These are phyloP conservation scores for Mobula hypostoma DNA, from an alignment of 2,113 vertebrate species.

Conservation along the genomic window DNA sequence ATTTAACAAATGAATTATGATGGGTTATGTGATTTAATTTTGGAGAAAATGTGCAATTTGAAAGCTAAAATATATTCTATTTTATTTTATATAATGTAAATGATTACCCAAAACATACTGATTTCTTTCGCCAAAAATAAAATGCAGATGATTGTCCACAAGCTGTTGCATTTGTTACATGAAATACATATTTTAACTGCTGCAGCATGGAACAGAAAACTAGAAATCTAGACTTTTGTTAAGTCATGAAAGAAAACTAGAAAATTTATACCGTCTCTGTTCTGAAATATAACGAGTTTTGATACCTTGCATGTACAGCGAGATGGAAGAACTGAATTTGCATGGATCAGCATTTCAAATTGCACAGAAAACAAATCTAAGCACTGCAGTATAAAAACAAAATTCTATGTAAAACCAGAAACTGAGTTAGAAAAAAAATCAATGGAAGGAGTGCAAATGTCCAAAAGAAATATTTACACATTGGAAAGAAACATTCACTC, in stretches of 20 bases:
- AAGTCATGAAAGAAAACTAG: not conserved
- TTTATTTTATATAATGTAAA: not conserved
- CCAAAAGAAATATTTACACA: too few relatives aligned
- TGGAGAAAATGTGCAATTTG: too few relatives aligned
- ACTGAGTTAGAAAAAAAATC: too few relatives aligned
- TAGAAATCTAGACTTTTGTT: not conserved
- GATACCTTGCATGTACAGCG: not conserved
- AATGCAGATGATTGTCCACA: not conserved
- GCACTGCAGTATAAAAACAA: too few relatives aligned
- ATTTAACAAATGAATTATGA: too few relatives aligned
- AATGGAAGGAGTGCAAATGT: too few relatives aligned
- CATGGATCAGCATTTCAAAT: too few relatives aligned
- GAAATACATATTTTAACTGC: not conserved
- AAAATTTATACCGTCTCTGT: not conserved
- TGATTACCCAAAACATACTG: not conserved
- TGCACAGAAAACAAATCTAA: not conserved
- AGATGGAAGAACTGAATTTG: too few relatives aligned
- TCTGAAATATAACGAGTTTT: not conserved
- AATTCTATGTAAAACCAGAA: too few relatives aligned
- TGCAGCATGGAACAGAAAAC: not conserved
- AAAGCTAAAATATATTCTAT: too few relatives aligned
- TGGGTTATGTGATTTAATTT: too few relatives aligned
- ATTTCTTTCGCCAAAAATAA: not conserved
- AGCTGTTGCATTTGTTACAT: not conserved
- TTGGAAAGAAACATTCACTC: not conserved